Conservation (phyloP, 2,113 vertebrate genomes). For the Vidua chalybeata region DNA sequence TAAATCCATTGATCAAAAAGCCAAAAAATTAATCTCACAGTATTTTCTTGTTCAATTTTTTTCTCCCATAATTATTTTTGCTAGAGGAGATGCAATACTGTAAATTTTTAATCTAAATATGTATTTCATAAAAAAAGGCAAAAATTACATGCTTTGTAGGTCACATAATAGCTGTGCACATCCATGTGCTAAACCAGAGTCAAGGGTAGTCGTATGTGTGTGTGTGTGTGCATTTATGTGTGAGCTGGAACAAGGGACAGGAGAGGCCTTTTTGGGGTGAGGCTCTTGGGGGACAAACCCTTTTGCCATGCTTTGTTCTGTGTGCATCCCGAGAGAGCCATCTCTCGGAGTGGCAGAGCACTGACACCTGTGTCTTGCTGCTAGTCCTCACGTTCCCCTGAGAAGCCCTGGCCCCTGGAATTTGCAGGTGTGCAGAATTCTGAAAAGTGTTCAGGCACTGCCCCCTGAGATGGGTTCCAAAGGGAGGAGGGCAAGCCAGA, state of each 20-base stretch:
- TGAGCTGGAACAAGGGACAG: not conserved
- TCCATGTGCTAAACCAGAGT: not conserved
- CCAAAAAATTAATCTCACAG: not conserved
- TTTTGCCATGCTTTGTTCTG: not conserved
- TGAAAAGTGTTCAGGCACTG: not conserved
- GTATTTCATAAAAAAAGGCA: not conserved
- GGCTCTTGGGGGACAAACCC: not conserved
- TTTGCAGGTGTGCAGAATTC: not conserved
- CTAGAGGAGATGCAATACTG: not conserved
- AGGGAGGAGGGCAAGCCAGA: not conserved
- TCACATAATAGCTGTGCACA: not conserved
- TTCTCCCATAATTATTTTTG: not conserved
- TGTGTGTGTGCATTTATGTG: too few relatives aligned
- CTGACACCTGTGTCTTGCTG: accelerated
- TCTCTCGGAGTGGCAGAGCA: too few relatives aligned
- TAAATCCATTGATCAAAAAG: constrained; percentile 34
- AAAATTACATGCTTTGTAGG: not conserved
- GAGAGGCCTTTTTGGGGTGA: not conserved
- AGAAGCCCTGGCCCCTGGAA: not conserved
- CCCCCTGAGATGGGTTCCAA: not conserved
- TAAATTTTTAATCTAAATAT: not conserved
- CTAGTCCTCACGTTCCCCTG: not conserved
- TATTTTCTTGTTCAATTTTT: not conserved
- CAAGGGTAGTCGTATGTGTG: too few relatives aligned
- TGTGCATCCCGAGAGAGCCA: not conserved